Conservation (phyloP, 2,797 vertebrate genomes). For the Selene dorsalis region DNA sequence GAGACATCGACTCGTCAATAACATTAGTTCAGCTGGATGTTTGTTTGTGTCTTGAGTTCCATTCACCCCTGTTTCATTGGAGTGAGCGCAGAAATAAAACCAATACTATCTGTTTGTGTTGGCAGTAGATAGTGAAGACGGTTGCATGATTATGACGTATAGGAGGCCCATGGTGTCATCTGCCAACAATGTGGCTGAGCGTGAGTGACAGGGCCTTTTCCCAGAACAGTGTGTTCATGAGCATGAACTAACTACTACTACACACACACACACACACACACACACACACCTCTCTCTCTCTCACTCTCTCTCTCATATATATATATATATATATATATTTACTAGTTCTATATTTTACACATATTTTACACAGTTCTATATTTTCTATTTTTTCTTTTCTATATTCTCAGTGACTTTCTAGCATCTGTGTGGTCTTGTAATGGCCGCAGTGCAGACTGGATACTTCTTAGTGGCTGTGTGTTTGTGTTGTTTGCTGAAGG, state of each 20-base stretch:
- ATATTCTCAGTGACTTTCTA: too few species aligned
- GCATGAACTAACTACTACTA: not conserved
- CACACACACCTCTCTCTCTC: not conserved
- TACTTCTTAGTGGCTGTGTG: not conserved
- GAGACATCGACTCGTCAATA: too few species aligned
- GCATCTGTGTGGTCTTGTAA: not conserved
- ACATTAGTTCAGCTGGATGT: too few species aligned
- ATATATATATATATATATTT: too few species aligned
- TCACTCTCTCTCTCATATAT: too few species aligned
- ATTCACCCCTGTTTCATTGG: not conserved
- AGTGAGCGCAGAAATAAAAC: not conserved
- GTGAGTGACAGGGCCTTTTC: not conserved
- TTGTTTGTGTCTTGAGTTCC: not conserved
- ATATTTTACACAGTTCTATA: too few species aligned
- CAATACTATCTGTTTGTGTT: not conserved
- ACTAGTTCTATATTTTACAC: too few species aligned
- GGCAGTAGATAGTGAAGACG: too few species aligned
- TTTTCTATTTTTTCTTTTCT: too few species aligned
- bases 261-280: too few species aligned
- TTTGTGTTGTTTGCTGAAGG: not conserved
- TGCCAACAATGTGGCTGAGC: not conserved
- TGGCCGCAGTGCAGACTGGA: not conserved
- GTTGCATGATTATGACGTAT: too few species aligned
- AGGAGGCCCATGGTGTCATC: not conserved
- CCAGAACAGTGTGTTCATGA: too few species aligned